Base-by-base conservation (phyloP, 2,888 invertebrate species). In the Drosophila paranaensis region DNA sequence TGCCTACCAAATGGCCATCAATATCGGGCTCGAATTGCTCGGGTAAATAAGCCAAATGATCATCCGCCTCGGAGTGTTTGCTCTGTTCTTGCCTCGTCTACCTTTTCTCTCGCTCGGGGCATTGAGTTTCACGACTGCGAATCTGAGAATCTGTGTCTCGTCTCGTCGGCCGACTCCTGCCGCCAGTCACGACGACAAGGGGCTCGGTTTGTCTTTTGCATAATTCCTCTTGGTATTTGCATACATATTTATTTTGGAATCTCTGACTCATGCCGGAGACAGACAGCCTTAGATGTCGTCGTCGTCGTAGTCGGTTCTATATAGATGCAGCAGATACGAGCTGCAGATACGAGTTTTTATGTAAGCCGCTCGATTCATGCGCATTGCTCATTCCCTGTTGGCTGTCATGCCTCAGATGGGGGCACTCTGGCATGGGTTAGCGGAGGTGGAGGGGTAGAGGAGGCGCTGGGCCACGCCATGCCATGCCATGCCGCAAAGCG, bases 211-310 rank as follows among this genome's bases (percentile, higher is more conserved):
- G 54, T 63, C 54, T 63, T 72, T 79, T 77, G 83, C 83, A 88
- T 88, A 84, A 79, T 79, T 82, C 81, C 53, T 13, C 39, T 50
- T 50, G 68, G 53, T 58, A 79, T 78, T 80, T 79, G 82, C 82
- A 85, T 73, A 54, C 67, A 54, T 71, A 77, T 85, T 83, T 83
- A 87, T 83, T 83, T 83, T 77, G 74, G 71, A 83, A 65, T 79
- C 74, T 66, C 55, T 83, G 83, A 83, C 65, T 83, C 83, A 83
- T 77, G 43, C 54, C 50, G 56, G 48, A 43, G 39, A 55, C 39
- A 35, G 30, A 13, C 13, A 33, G 30, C 30, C 30, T 6, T 43
- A 43, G 43, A 45, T 42, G 40, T 42, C 3, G 60, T 2, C 42
- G 33, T 16, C 55, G 60, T 54, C 30, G 50, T 33, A 4, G 16